Conservation (phyloP, 2,797 vertebrate species). For the Crax fasciolata region DNA sequence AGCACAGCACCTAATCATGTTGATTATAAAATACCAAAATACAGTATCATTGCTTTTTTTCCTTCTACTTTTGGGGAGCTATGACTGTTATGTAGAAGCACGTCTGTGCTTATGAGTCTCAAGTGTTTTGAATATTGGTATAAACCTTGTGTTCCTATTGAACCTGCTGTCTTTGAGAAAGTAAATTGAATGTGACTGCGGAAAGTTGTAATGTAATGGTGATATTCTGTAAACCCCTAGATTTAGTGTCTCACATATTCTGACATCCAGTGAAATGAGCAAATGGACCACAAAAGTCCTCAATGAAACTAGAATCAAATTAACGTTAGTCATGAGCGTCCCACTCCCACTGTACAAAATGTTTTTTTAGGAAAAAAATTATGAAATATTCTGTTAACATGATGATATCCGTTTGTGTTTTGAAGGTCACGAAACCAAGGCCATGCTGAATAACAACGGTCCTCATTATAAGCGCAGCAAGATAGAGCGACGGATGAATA, state of each 20-base stretch:
- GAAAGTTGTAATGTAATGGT: background rate
- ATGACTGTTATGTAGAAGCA: background rate
- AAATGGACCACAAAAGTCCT: background rate
- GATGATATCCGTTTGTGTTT: background rate
- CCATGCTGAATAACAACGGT: slow-evolving; percentile 93
- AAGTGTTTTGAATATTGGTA: background rate
- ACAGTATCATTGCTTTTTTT: background rate
- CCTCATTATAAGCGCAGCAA: slow-evolving; percentile 95
- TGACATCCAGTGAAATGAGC: background rate
- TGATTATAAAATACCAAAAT: background rate
- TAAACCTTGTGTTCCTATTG: background rate
- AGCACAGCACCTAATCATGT: background rate
- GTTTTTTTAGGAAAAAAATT: fast-evolving
- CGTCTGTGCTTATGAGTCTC: background rate
- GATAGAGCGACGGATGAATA: slow-evolving; percentile 91
- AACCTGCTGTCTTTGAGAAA: background rate
- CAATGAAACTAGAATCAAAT: background rate
- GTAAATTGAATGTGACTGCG: background rate
- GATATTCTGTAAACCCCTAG: background rate
- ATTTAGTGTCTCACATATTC: background rate
- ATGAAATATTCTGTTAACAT: background rate
- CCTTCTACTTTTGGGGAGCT: background rate
- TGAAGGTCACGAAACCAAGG: slow-evolving; percentile 94
- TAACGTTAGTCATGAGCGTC: background rate
- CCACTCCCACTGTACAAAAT: background rate